Base-by-base conservation (phyloP, 1,140 invertebrate species). In the Mamestra configurata region DNA sequence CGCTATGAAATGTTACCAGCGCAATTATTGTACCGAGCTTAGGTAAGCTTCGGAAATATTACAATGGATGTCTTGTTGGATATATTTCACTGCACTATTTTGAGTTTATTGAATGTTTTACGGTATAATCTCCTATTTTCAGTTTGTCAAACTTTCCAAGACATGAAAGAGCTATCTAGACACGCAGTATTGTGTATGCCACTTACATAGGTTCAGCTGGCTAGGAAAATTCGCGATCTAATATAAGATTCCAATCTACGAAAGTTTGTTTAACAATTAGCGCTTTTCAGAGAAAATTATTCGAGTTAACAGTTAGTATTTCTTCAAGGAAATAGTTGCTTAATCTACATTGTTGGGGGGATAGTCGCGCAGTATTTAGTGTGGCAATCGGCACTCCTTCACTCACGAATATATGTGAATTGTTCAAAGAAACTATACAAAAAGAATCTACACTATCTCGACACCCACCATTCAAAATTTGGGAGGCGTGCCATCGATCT, bases 41-140 rank as follows among this genome's bases (percentile, higher is more conserved):
- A 75, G 24, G 20, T 51, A 4, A 55, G 2, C 10, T 18, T 15
- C 37, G 51, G n/a, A 35, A 55, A 37, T 20, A n/a, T n/a, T n/a
- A 75, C 72, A 75, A 75, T 24, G 55, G 20, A 37, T 40, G 55
- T 22, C 55, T 75, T 75, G 72, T 59, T 75, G 72, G 18, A n/a
- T n/a, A n/a, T n/a, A n/a, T n/a, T n/a, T n/a, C 6, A 5, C 27
- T 31, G 27, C 27, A n/a, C n/a, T 31, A 31, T 31, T 31, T 31
- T 7, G 15, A 49, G 43, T 49, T 49, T 49, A 13, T 49, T 49
- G 1, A 46, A 4, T n/a, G 43, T 49, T 49, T 49, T 1, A n/a
- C 43, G 13, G 43, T 3, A 1, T 4, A n/a, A n/a, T n/a, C n/a
- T n/a, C n/a, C n/a, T n/a, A n/a, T n/a, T n/a, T n/a, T n/a, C n/a